Percentiles rank a stretch among this genome's conserved stretches.
These are phyloP conservation scores for Hyposoter dolosus DNA, from an alignment of 2,888 invertebrate genomes.

Conservation along the genomic window DNA sequence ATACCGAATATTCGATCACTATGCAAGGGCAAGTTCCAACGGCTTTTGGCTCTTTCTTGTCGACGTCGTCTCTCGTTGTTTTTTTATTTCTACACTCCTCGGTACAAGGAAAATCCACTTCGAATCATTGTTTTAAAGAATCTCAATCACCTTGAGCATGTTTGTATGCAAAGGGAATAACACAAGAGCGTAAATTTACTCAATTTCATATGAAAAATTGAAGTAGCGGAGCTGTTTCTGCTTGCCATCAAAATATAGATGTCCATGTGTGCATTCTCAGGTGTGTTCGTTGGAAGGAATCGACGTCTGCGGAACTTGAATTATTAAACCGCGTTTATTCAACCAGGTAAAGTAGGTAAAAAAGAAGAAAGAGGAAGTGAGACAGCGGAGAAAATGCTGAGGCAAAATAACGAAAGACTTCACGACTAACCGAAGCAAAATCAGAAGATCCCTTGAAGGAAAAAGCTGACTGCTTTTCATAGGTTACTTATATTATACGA, in stretches of 20 bases:
- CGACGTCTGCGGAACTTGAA: conserved; percentile 52
- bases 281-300: background rate
- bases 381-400: conserved; percentile 12
- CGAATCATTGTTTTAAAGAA: background rate
- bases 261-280: background rate
- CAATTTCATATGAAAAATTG: background rate
- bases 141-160: background rate
- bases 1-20: conserved; percentile 79
- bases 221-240: background rate
- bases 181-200: background rate
- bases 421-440: conserved; percentile 20
- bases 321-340: conserved; percentile 61
- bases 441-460: conserved; percentile 26
- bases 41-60: conserved; percentile 5
- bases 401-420: background rate
- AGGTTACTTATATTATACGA: background rate
- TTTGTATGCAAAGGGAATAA: background rate
- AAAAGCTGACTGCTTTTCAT: conserved; percentile 47
- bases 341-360: conserved; percentile 23
- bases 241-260: background rate
- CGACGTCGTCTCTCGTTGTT: conserved; percentile 3
- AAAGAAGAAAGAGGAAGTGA: conserved; percentile 4
- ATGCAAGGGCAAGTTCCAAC: conserved; percentile 43
- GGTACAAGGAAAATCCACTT: background rate
- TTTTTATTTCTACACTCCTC: background rate